Evolutionary conservation across 2,797 vertebrate genomes (phyloP), one percentile per base, ranked within the genome.

Genomic region (Mareca penelope): DNA sequence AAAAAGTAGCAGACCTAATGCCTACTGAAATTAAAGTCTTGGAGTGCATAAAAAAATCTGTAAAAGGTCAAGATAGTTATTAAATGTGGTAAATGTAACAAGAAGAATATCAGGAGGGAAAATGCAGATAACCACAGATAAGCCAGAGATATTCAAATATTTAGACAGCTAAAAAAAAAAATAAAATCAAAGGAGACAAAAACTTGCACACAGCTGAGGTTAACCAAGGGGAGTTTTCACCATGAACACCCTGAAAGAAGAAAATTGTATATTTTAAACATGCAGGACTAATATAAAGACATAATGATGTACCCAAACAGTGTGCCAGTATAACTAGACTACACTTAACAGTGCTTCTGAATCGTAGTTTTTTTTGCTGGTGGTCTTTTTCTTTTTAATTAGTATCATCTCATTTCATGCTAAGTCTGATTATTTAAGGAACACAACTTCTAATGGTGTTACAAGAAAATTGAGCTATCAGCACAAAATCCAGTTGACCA

Each of bases 401-500:
- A 39, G 12, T 39, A 39, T 35, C 8, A 76, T 7, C 39, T 77
- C n/a, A 50, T 40, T 76, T 90, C 55, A 55, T 12, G 29, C 24
- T 61, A 69, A 76, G 26, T 7, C 15, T 59, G n/a, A 70, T 52
- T 4, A 82, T 37, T 91, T 83, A 37, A 68, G 12, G 7, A 93
- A 57, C 22, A 35, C 7, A 56, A 73, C 56, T 60, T 71, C 50
- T 44, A 90, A 37, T 0, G 2, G 24, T 12, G 19, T 37, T 76
- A 50, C 19, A 70, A 29, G 55, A 53, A 80, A 90, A 80, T 2
- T 22, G 31, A 80, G 26, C 4, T 71, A 40, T 37, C 57, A 80
- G 59, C 55, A 84, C 57, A 93, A 95, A 93, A 88, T 44, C 39
- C 53, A 64, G 37, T 75, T 77, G 70, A 77, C 21, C 60, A 63